A percentile compares a stretch with the other conserved stretches of the same genome.
Evolutionary conservation across 2,888 invertebrate species (phyloP).

Genomic region (Scaptomyza polygonia): DNA sequence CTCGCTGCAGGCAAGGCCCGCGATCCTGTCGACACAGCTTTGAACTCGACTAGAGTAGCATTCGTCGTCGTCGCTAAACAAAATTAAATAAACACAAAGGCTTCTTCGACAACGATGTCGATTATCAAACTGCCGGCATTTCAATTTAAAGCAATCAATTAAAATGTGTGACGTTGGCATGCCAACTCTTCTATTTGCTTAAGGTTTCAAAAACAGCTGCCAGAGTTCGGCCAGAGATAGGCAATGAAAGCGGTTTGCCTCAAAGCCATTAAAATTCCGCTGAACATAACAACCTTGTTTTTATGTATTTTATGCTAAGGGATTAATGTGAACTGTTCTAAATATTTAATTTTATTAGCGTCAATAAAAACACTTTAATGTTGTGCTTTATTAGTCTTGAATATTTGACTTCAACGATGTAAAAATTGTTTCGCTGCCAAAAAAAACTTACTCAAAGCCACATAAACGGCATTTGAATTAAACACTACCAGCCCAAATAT

Average conservation of each 20-base stretch:
- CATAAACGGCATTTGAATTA: too few species aligned
- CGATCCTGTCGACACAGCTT: slow-evolving; percentile 57
- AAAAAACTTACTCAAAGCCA: too few species aligned
- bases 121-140: slow-evolving; percentile 62
- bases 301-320: background rate
- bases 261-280: slow-evolving; percentile 5
- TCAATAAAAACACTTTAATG: background rate
- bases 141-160: slow-evolving; percentile 77
- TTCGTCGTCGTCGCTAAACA: slow-evolving; percentile 13
- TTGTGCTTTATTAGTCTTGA: background rate
- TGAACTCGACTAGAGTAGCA: slow-evolving; percentile 44
- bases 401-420: background rate
- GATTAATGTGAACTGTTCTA: background rate
- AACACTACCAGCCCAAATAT: too few species aligned
- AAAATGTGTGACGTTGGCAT: slow-evolving; percentile 11
- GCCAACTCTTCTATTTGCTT: slow-evolving; percentile 18
- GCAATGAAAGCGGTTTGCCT: slow-evolving; percentile 9
- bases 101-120: slow-evolving; percentile 30
- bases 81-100: slow-evolving; percentile 75
- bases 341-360: background rate
- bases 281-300: background rate
- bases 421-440: too few species aligned
- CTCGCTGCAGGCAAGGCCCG: slow-evolving; percentile 43
- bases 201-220: slow-evolving; percentile 3
- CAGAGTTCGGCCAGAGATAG: slow-evolving; percentile 9